Conservation (phyloP, 2,888 invertebrate species). For the Lithophane semibrunnea region DNA sequence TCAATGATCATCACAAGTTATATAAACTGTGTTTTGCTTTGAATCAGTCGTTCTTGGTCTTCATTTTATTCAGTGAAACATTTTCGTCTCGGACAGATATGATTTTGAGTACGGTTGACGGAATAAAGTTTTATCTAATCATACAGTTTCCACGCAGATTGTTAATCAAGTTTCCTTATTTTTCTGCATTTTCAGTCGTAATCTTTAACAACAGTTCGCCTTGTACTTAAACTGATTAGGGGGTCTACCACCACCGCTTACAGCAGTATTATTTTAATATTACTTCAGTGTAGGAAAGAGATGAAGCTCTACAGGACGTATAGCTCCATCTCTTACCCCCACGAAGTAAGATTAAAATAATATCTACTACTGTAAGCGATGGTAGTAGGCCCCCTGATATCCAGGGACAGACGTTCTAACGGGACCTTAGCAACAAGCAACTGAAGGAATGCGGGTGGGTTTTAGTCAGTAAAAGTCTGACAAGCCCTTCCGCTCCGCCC, state of each 20-base stretch:
- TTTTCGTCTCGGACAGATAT: slow-evolving; percentile 32
- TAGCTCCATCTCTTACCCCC: too few species aligned
- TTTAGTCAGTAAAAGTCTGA: too few species aligned
- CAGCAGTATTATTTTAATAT: too few species aligned
- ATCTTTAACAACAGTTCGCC: not conserved
- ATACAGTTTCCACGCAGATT: slow-evolving; percentile 29
- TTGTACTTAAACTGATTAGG: not conserved
- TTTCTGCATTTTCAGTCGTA: not conserved
- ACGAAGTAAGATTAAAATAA: too few species aligned
- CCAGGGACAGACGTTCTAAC: rapidly evolving
- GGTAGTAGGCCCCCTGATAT: too few species aligned
- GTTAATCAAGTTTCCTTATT: slow-evolving; percentile 11
- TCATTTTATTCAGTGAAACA: slow-evolving; percentile 26
- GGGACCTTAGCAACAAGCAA: too few species aligned
- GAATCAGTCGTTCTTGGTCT: slow-evolving; percentile 33
- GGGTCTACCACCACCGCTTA: too few species aligned
- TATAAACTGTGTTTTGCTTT: slow-evolving; percentile 58
- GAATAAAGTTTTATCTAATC: slow-evolving; percentile 52
- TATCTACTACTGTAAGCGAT: too few species aligned
- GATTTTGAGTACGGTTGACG: slow-evolving; percentile 37
- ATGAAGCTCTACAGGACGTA: too few species aligned
- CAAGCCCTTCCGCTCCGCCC: too few species aligned
- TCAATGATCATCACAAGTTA: slow-evolving; percentile 62
- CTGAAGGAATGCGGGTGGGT: too few species aligned
- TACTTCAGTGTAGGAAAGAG: too few species aligned